phyloP scores from a whole-genome alignment of 2,113 vertebrate species.

The Brachirus orientalis region DNA sequence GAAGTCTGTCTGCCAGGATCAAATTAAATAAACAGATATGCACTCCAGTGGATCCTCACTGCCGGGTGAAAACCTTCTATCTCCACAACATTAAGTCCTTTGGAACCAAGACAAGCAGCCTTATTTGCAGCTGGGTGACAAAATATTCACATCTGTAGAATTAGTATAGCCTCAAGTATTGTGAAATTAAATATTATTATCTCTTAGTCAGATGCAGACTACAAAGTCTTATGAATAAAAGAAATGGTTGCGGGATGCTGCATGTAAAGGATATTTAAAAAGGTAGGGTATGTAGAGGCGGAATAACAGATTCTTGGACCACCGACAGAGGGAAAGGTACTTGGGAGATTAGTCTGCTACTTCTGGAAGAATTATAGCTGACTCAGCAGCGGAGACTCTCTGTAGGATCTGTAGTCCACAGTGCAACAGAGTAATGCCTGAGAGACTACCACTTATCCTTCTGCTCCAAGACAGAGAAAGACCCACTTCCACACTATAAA shows the following conservation, averaged over 20 bases:
- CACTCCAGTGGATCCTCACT: conserved; percentile 48
- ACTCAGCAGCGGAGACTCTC: conserved; percentile 60
- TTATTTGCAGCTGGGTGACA: conserved; percentile 20
- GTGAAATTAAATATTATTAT: too few relatives aligned
- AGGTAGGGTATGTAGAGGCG: conserved; percentile 21
- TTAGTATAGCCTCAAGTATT: too few relatives aligned
- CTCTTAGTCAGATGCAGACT: too few relatives aligned
- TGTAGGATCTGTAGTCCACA: conserved; percentile 50
- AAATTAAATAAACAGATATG: conserved; percentile 63
- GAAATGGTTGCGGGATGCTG: conserved; percentile 11
- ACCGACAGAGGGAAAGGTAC: conserved; percentile 48
- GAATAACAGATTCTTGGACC: conserved; percentile 53
- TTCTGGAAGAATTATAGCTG: conserved; percentile 59
- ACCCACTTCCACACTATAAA: conserved; percentile 49
- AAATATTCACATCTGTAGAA: too few relatives aligned
- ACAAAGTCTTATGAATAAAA: conserved; percentile 21
- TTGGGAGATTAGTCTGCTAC: conserved; percentile 56
- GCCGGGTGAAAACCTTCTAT: conserved; percentile 45
- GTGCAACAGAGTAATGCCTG: conserved; percentile 37
- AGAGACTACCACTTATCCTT: conserved; percentile 70
- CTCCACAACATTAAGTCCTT: conserved; percentile 18
- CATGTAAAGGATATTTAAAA: conserved; percentile 35
- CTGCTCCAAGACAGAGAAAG: conserved; percentile 56
- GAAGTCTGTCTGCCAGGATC: conserved; percentile 56
- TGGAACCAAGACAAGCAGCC: conserved; percentile 29